Percentiles rank a stretch among this genome's conserved stretches.
Conservation (phyloP, 2,888 invertebrate species). For the Lochmaea crataegi region DNA sequence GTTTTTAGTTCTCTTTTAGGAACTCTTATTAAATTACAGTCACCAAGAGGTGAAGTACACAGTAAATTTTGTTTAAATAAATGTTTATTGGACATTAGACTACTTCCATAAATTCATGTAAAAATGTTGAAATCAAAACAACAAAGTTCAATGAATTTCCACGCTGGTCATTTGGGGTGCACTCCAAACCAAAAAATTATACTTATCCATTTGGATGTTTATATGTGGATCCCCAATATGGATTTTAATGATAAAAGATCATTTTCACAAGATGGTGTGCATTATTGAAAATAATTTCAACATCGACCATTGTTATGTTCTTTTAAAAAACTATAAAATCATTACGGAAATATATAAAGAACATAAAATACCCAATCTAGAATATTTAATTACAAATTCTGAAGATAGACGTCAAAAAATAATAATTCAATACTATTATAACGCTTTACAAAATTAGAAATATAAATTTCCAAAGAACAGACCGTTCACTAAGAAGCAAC, state of each 20-base stretch:
- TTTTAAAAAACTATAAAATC: conserved; percentile 36
- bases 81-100: conserved; percentile 19
- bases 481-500: too few species aligned
- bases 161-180: conserved; percentile 40
- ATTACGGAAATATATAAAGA: conserved; percentile 42
- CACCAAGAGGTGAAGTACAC: too few species aligned
- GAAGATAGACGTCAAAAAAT: too few species aligned
- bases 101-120: conserved; percentile 33
- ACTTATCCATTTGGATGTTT: conserved; percentile 36
- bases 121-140: conserved; percentile 25
- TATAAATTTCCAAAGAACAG: too few species aligned
- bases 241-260: conserved; percentile 37
- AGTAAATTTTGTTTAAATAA: conserved; percentile 16
- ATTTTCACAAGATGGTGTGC: conserved; percentile 28
- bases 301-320: conserved; percentile 33
- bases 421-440: too few species aligned
- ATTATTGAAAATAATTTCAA: conserved; percentile 5
- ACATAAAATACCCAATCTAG: conserved; percentile 29
- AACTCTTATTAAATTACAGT: conserved; percentile 1
- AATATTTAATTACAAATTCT: conserved; percentile 41
- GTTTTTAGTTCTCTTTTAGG: conserved; percentile 3
- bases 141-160: conserved; percentile 27
- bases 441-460: too few species aligned
- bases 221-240: conserved; percentile 34
- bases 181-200: conserved; percentile 29